Base-by-base conservation (phyloP, 1,140 invertebrate species). In the Zaprionus davidi region DNA sequence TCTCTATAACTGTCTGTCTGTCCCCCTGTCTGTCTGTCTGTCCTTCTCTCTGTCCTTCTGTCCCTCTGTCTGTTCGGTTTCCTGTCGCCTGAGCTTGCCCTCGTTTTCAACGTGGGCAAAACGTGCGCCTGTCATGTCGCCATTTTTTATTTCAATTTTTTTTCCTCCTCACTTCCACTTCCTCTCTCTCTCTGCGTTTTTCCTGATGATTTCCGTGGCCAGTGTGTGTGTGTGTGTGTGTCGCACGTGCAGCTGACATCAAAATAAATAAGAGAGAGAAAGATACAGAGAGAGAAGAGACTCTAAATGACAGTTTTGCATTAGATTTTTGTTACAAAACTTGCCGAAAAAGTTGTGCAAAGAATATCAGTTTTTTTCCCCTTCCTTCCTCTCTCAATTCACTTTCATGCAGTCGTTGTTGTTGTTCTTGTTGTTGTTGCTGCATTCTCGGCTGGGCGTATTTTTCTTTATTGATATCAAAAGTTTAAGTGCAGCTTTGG, bases 401-500 rank as follows among this genome's bases (percentile, higher is more conserved):
- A 74, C 72, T 72, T 83, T 82, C 80, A 68, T 80, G 55, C 38
- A n/a, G 22, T 60, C 81, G 66, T 53, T 66, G 36, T 70, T 49
- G 57, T 63, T 72, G 63, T 44, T 71, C 46, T 59, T 64, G 31
- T 17, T 67, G 53, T 49, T 59, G 53, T 49, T 65, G 57, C 56
- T 59, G 67, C 71, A 63, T 63, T 67, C 63, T 51, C 38, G 26
- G 13, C 44, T 78, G 44, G 53, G 28, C 56, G 59, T 70, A 55
- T 38, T 63, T 60, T 65, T 72, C 64, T 63, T 78, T 90, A 88
- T 88, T 90, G 85, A 88, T 88, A 88, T 88, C 85, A 84, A 90
- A 88, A 88, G 84, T 88, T 88, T 88, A 88, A 88, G 85, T 88
- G 85, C 84, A 88, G 84, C 84, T 88, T 87, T 88, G 81, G 81